Conservation (phyloP, 2,113 vertebrate species). For the Microcebus murinus region DNA sequence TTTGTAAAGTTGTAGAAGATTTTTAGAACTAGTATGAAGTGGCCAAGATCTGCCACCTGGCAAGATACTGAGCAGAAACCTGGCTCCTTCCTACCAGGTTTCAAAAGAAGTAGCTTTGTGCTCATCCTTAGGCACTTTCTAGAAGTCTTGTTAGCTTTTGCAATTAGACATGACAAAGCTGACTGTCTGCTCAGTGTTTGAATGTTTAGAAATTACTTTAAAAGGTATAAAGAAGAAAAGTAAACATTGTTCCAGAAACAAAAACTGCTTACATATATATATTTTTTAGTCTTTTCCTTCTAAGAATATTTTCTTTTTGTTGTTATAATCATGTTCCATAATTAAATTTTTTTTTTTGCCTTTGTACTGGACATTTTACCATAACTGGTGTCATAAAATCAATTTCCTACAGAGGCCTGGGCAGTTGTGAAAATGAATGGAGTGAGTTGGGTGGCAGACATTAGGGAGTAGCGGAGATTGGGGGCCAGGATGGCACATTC, state of each 20-base stretch:
- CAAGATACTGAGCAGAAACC: not conserved
- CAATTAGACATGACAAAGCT: not conserved
- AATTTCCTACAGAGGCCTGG: not conserved
- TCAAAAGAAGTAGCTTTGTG: not conserved
- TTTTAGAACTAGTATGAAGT: not conserved
- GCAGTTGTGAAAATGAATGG: not conserved
- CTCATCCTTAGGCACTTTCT: not conserved
- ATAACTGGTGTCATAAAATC: not conserved
- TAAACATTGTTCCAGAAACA: not conserved
- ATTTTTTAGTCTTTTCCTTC: not conserved
- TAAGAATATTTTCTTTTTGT: not conserved
- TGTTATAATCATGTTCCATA: not conserved
- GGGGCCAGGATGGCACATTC: accelerated
- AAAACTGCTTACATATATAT: not conserved
- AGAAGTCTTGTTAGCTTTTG: not conserved
- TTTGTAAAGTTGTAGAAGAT: not conserved
- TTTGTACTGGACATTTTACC: not conserved
- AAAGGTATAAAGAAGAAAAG: not conserved
- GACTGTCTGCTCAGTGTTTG: not conserved
- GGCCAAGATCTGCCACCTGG: not conserved
- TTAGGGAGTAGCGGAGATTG: not conserved
- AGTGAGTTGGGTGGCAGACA: not conserved
- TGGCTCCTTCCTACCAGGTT: not conserved
- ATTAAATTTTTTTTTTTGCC: not conserved
- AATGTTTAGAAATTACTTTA: not conserved